phyloP scores from a whole-genome alignment of 92 coral and sea anemone genomes.

The Muricea muricata region DNA sequence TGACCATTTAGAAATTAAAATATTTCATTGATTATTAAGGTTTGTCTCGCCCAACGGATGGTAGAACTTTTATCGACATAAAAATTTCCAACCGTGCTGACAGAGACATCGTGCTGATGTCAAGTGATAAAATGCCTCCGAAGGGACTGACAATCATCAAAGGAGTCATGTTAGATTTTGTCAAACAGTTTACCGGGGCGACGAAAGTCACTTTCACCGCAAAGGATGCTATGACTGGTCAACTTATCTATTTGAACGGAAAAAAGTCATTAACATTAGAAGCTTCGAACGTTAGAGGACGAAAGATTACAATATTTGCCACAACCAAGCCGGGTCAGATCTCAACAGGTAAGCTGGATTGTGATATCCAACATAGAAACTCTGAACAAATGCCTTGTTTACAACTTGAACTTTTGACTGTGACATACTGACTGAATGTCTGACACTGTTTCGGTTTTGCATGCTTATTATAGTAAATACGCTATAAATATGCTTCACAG shows the following conservation, averaged over 20 bases:
- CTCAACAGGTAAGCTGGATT: not conserved
- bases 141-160: constrained; percentile 60
- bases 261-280: not conserved
- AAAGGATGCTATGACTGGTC: constrained; percentile 21
- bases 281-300: constrained; percentile 25
- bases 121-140: constrained; percentile 57
- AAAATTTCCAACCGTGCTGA: constrained; percentile 68
- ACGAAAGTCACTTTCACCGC: constrained; percentile 10
- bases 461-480: no score
- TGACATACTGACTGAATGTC: no score
- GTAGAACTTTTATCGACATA: constrained; percentile 59
- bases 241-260: constrained; percentile 25
- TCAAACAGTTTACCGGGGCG: constrained; percentile 5
- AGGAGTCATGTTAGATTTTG: constrained; percentile 25
- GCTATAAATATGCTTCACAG: not conserved
- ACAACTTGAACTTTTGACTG: not conserved
- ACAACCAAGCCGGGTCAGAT: not conserved
- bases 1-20: not conserved
- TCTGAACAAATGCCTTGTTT: not conserved
- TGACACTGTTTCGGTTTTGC: no score
- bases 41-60: constrained; percentile 52
- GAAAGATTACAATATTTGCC: not conserved
- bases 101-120: constrained; percentile 48
- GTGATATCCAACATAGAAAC: not conserved
- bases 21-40: constrained; percentile 46